These are phyloP conservation scores for Cylloceria caligata DNA, from an alignment of 2,888 invertebrate species.

Conservation along the genomic window DNA sequence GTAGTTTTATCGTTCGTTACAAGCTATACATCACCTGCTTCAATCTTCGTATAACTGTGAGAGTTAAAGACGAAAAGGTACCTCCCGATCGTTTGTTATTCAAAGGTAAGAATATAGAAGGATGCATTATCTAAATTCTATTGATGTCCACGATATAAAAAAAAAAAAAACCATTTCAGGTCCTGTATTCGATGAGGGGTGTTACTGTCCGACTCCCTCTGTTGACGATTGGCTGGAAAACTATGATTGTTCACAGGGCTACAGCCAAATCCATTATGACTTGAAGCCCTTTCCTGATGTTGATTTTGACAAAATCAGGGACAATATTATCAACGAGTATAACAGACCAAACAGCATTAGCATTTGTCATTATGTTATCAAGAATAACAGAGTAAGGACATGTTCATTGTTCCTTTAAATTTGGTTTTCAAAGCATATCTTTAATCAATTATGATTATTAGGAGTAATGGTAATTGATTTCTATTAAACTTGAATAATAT, in stretches of 20 bases:
- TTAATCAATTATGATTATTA: neutral
- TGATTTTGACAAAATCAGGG: slow-evolving; percentile 89
- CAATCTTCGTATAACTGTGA: slow-evolving; percentile 89
- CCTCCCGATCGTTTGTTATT: slow-evolving; percentile 88
- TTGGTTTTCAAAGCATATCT: neutral
- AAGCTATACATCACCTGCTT: slow-evolving; percentile 91
- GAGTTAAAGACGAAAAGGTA: slow-evolving; percentile 88
- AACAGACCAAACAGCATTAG: slow-evolving; percentile 93
- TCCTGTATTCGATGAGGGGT: slow-evolving; percentile 92
- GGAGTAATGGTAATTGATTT: neutral
- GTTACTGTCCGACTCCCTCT: slow-evolving; percentile 91
- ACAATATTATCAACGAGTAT: slow-evolving; percentile 89
- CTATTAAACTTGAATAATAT: neutral
- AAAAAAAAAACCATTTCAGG: slow-evolving; percentile 84
- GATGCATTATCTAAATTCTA: neutral
- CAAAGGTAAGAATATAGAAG: slow-evolving; percentile 86
- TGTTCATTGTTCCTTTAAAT: neutral
- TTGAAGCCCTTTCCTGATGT: slow-evolving; percentile 89
- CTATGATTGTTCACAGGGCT: slow-evolving; percentile 88
- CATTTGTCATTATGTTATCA: slow-evolving; percentile 95
- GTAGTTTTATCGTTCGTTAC: slow-evolving; percentile 93
- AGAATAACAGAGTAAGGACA: slow-evolving; percentile 88
- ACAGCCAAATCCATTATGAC: slow-evolving; percentile 91
- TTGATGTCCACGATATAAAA: slow-evolving; percentile 28
- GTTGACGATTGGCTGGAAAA: slow-evolving; percentile 88